Evolutionary conservation across 2,797 vertebrate genomes (phyloP).

Genomic region (Labeo calbasu): DNA sequence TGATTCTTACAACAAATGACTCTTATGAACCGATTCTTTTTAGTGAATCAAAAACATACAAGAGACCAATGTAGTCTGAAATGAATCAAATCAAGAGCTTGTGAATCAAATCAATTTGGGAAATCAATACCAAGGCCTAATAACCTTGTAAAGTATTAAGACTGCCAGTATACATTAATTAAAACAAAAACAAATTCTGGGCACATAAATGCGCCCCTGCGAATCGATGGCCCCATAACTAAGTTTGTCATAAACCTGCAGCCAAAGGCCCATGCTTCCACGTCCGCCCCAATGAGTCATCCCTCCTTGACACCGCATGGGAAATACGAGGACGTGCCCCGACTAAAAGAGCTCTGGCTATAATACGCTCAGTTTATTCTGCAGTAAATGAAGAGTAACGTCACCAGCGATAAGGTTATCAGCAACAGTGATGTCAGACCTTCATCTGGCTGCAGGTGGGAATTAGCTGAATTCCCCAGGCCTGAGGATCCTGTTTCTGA

Average conservation of each 20-base stretch:
- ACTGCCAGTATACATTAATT: neutral
- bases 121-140: neutral
- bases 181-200: neutral
- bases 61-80: neutral
- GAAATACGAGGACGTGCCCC: constrained; percentile 38
- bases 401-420: constrained; percentile 53
- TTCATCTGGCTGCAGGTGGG: constrained; percentile 39
- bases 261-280: constrained; percentile 14
- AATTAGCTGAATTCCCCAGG: constrained; percentile 38
- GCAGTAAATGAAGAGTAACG: constrained; percentile 45
- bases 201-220: neutral
- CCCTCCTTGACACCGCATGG: constrained; percentile 17
- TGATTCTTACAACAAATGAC: neutral
- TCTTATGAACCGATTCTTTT: too few species aligned
- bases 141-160: neutral
- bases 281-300: constrained; percentile 53
- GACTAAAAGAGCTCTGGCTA: constrained; percentile 46
- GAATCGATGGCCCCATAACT: neutral
- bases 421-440: constrained; percentile 44
- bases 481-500: constrained; percentile 47
- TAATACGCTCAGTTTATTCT: constrained; percentile 45
- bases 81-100: neutral
- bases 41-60: neutral
- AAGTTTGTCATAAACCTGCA: neutral
- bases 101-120: too few species aligned